Base-by-base conservation (phyloP, 2,113 vertebrate species). In the Camelus dromedarius region DNA sequence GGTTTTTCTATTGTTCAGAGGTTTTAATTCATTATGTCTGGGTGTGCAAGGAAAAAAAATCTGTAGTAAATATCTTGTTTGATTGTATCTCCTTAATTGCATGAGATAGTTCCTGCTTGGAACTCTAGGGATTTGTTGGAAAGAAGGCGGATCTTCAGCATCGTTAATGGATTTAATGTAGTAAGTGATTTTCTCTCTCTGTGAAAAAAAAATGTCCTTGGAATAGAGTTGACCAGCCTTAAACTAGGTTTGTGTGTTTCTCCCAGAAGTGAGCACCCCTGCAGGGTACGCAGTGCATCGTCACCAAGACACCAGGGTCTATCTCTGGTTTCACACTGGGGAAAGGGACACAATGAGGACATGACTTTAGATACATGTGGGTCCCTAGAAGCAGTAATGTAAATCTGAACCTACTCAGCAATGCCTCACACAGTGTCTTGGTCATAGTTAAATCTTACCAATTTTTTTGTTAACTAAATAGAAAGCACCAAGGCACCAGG, bases 61-160 rank as follows among this genome's bases (percentile, higher is more conserved):
- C 96, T 81, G 92, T 85, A 76, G 95, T 97, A 97, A 97, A 97
- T 98, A 98, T 97, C 96, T 96, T 95, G 95, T 97, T 95, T 97
- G 97, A 98, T 97, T 95, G 64, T 97, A 97, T 97, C 96, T 98
- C 77, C 92, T 93, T 97, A 98, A 98, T 98, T 98, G 97, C 97
- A 95, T 92, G 87, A 97, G 93, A 91, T 97, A 92, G 84, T 94
- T 95, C 81, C 92, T 97, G 96, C 79, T 66, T 76, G 38, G 58
- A 84, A 90, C 86, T 95, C 96, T 50, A 38, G 96, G 96, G 95
- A 92, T 92, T 95, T 96, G 81, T 30, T 93, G 79, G 84, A 72
- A 67, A 85, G 28, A 92, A 69, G 28, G 73, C 4, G 1, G 54
- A 60, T 77, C 84, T 85, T 82, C 54, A 73, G 60, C 92, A 54